Evolutionary conservation across 1,140 invertebrate genomes (phyloP).

Genomic region (Leptinotarsa lineolata): DNA sequence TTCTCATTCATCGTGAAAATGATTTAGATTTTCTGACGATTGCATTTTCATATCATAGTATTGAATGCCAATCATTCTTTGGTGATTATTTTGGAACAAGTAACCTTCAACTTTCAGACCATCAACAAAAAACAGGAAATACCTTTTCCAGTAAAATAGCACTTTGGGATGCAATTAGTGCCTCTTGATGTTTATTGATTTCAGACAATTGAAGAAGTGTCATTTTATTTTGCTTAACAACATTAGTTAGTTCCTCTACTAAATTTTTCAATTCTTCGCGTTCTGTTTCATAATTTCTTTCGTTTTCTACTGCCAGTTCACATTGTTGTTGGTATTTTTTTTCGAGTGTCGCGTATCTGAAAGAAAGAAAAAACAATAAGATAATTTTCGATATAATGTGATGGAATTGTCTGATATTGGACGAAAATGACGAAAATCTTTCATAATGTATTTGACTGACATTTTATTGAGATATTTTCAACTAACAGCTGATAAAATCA

Average conservation of each 20-base stretch:
- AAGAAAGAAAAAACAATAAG: not conserved
- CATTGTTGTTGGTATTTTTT: constrained; percentile 37
- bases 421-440: too few relatives aligned
- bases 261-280: constrained; percentile 36
- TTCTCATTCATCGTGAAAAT: too few relatives aligned
- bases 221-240: constrained; percentile 40
- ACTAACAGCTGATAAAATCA: too few relatives aligned
- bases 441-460: not conserved
- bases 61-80: too few relatives aligned
- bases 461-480: not conserved
- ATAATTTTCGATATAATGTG: too few relatives aligned
- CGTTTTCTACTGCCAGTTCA: constrained; percentile 27
- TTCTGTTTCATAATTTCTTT: constrained; percentile 35
- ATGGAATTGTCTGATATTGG: too few relatives aligned
- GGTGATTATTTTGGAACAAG: too few relatives aligned
- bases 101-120: too few relatives aligned
- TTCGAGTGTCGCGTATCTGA: constrained; percentile 38
- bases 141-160: constrained; percentile 36
- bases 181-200: constrained; percentile 44
- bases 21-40: too few relatives aligned
- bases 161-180: constrained; percentile 33
- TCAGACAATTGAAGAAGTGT: constrained; percentile 36
- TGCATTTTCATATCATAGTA: too few relatives aligned
- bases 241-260: constrained; percentile 37
- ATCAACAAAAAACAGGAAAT: not conserved